A percentile compares a stretch with the other conserved stretches of the same genome.
Evolutionary conservation across 2,113 vertebrate genomes (phyloP).

Genomic region (Engystomops pustulosus): DNA sequence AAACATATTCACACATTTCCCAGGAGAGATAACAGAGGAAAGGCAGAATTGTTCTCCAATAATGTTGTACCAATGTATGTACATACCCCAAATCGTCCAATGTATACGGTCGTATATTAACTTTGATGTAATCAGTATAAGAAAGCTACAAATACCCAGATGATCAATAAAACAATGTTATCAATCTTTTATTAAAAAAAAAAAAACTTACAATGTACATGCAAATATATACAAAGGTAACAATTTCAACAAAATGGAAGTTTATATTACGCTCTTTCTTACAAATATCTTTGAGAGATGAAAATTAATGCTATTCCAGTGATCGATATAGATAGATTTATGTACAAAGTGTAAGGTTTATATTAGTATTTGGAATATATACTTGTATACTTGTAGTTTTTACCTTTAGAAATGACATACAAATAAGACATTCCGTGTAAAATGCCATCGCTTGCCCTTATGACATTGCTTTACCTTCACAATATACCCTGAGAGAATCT

Average conservation of each 20-base stretch:
- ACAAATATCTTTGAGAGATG: slow-evolving; percentile 63
- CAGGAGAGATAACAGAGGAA: too few species aligned
- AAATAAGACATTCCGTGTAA: slow-evolving; percentile 24
- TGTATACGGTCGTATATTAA: too few species aligned
- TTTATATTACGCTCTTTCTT: slow-evolving; percentile 58
- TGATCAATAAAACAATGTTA: slow-evolving; percentile 59
- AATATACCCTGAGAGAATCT: slow-evolving; percentile 69
- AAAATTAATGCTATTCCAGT: slow-evolving; percentile 67
- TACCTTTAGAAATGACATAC: slow-evolving; percentile 66
- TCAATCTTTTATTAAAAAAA: slow-evolving; percentile 70
- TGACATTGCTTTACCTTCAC: slow-evolving; percentile 26
- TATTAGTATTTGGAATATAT: slow-evolving; percentile 62
- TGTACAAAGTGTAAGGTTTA: slow-evolving; percentile 68
- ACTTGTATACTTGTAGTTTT: slow-evolving; percentile 64
- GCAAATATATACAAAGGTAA: slow-evolving; percentile 73
- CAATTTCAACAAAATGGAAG: slow-evolving; percentile 62
- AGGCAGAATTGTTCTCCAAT: too few species aligned
- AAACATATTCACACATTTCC: too few species aligned
- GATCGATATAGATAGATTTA: slow-evolving; percentile 61
- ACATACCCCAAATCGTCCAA: too few species aligned
- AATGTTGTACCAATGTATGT: too few species aligned
- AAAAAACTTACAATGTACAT: slow-evolving; percentile 66
- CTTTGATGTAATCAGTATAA: too few species aligned
- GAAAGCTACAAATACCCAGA: too few species aligned
- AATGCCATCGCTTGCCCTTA: slow-evolving; percentile 45